phyloP scores from a whole-genome alignment of 2,113 vertebrate species.

The Dolichotis patagonum region DNA sequence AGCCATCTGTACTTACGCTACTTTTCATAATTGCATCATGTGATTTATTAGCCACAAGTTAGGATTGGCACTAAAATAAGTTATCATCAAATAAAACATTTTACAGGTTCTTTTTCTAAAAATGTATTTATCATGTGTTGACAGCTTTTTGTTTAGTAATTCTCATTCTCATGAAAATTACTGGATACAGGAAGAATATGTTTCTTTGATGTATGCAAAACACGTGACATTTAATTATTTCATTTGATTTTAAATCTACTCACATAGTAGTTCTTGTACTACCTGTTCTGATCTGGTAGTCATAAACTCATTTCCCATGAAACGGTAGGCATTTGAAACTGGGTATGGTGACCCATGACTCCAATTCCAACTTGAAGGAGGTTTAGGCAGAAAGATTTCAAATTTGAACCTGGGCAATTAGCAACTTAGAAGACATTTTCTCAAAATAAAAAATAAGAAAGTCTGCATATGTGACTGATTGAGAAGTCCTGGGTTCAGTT shows the following conservation, averaged over 20 bases:
- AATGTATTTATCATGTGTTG: accelerated
- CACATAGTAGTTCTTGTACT: slow-evolving; percentile 50
- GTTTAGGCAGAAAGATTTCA: background rate
- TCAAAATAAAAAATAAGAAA: background rate
- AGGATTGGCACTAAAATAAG: background rate
- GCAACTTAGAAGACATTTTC: background rate
- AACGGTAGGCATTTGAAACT: background rate
- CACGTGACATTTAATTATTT: slow-evolving; percentile 72
- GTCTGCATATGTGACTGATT: background rate
- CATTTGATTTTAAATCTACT: slow-evolving; percentile 64
- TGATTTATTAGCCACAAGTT: background rate
- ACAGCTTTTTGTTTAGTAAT: slow-evolving; percentile 11
- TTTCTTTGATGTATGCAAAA: slow-evolving; percentile 73
- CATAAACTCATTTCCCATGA: slow-evolving; percentile 68
- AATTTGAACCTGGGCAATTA: background rate
- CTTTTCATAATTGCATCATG: background rate
- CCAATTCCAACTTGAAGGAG: background rate
- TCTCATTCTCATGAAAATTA: slow-evolving; percentile 36
- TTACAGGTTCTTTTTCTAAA: background rate
- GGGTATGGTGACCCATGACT: background rate
- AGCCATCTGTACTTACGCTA: background rate
- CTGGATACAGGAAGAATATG: slow-evolving; percentile 56
- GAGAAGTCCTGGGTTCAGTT: background rate
- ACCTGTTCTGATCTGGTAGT: background rate
- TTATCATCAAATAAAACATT: slow-evolving; percentile 11